Evolutionary conservation across 2,888 invertebrate genomes (phyloP).

Genomic region (Phania funesta): DNA sequence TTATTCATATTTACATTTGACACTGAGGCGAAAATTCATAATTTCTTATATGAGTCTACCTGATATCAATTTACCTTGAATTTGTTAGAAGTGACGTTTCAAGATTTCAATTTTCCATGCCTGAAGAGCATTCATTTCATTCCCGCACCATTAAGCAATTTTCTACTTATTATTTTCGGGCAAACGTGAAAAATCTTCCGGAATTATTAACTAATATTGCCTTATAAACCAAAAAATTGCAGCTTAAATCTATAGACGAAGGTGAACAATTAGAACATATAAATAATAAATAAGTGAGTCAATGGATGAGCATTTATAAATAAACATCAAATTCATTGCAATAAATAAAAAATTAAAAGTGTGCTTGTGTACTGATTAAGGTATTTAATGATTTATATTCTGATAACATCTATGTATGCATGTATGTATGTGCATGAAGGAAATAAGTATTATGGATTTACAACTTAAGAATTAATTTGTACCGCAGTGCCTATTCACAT

Average conservation of each 20-base stretch:
- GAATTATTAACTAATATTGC: constrained; percentile 38
- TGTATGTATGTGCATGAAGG: too few relatives aligned
- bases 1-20: too few relatives aligned
- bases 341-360: neutral
- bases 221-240: constrained; percentile 40
- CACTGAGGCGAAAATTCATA: too few relatives aligned
- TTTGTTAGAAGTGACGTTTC: too few relatives aligned
- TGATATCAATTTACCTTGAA: neutral
- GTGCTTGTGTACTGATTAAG: constrained; percentile 25
- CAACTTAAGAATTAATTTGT: constrained; percentile 11
- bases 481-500: constrained; percentile 2
- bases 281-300: constrained; percentile 44
- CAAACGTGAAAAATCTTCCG: constrained; percentile 43
- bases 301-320: too few relatives aligned
- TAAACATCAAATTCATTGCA: too few relatives aligned
- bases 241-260: neutral
- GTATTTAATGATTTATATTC: constrained; percentile 13
- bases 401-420: too few relatives aligned
- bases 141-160: constrained; percentile 32
- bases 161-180: constrained; percentile 34
- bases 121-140: neutral
- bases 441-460: neutral
- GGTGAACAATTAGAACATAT: neutral
- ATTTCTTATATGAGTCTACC: too few relatives aligned
- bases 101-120: too few relatives aligned